Evolutionary conservation across 2,888 invertebrate genomes (phyloP), one percentile per base, ranked within the genome.

Genomic region (Leptinotarsa haldemani): DNA sequence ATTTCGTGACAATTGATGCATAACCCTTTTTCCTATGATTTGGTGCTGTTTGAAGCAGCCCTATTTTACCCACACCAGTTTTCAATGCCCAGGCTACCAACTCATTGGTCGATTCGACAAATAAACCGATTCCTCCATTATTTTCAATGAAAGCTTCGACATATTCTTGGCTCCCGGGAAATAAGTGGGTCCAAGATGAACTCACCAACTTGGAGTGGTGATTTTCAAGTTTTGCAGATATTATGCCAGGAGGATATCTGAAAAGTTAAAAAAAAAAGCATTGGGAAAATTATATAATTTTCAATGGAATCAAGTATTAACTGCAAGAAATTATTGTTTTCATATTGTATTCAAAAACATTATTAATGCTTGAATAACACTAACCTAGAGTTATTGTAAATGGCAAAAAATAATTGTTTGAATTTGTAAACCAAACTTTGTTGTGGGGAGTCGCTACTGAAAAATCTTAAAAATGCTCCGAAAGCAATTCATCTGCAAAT

Each of bases 41-140:
- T 3, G 85, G 82, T 9, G 82, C 75, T 1, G 87, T 87, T 74
- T 88, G 87, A 40, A 87, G 79, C 7, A 85, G 79, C 20, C 84
- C 84, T 53, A 88, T 65, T 22, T 84, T 85, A 20, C 86, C 84
- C 69, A 84, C 82, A 47, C 85, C 83, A 70, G 84, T 85, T 67
- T 84, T 83, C 20, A 88, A 61, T 15, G 80, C 82, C 88, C 88
- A 88, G 13, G 87, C 84, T 7, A 87, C 82, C 64, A 88, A 75
- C 74, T 83, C 78, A 69, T 85, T 70, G 67, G 82, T 83, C 46
- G 81, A 71, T 79, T 86, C 87, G 9, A 85, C 77, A 78, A 86
- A 88, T 2, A 88, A 74, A 18, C 88, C 88, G 22, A 83, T 65
- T 12, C 86, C 85, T 25, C 82, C 84, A 74, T 88, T 88, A 71